These are phyloP conservation scores for Leucophenga varia DNA, from an alignment of 1,140 invertebrate genomes.

Conservation along the genomic window DNA sequence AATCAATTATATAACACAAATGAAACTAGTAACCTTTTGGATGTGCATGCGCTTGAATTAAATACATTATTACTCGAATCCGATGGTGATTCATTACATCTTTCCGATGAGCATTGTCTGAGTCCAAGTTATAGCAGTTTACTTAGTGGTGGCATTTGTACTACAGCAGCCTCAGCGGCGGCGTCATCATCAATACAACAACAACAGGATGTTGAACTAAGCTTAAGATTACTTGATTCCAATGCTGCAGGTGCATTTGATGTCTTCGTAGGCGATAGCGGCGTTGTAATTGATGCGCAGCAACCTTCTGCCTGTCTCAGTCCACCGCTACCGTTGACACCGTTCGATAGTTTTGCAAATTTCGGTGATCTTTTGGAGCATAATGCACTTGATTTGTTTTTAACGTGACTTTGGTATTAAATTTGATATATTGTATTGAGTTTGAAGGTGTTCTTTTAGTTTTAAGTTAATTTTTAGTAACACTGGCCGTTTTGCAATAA, in stretches of 20 bases:
- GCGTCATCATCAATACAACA: conserved; percentile 38
- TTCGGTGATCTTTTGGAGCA: conserved; percentile 38
- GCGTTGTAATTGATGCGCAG: conserved; percentile 13
- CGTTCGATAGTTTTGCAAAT: conserved; percentile 40
- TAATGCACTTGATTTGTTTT: conserved; percentile 36
- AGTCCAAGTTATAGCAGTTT: conserved; percentile 31
- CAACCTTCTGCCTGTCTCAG: conserved; percentile 50
- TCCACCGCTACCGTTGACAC: conserved; percentile 36
- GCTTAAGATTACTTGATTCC: conserved; percentile 43
- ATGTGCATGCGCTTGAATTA: conserved; percentile 33
- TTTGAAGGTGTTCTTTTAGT: neutral
- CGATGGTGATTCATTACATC: conserved; percentile 60
- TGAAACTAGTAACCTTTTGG: conserved; percentile 22
- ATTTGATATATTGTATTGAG: neutral
- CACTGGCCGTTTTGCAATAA: too few relatives aligned
- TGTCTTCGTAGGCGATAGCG: conserved; percentile 29
- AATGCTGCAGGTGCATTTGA: conserved; percentile 42
- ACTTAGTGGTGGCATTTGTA: too few relatives aligned
- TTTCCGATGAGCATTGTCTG: conserved; percentile 52
- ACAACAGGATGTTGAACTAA: conserved; percentile 45
- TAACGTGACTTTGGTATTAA: conserved; percentile 33
- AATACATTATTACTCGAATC: conserved; percentile 58
- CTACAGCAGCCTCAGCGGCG: conserved; percentile 10
- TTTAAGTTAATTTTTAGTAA: neutral
- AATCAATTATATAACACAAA: too few relatives aligned